Evolutionary conservation across 2,888 invertebrate genomes (phyloP).

Genomic region (Leistus spinibarbis): DNA sequence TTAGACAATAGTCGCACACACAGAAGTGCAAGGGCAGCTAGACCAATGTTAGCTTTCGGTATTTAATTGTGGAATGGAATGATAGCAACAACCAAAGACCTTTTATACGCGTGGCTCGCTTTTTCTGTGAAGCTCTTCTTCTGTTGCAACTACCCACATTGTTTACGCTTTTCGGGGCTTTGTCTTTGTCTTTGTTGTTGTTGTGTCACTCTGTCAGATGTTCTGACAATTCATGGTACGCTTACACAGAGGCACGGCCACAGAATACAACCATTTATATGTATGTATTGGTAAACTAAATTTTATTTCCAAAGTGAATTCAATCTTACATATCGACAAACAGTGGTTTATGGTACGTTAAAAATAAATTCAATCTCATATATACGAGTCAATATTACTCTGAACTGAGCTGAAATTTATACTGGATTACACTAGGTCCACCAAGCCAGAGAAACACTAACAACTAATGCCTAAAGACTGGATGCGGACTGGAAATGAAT

Average conservation of each 20-base stretch:
- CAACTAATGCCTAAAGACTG: neutral
- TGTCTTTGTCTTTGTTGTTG: neutral
- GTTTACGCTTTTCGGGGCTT: neutral
- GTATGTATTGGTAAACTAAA: neutral
- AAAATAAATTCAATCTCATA: no score
- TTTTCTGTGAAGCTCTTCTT: neutral
- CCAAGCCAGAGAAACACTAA: no score
- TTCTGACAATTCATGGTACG: neutral
- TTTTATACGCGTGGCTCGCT: neutral
- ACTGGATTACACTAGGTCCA: no score
- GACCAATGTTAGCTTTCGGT: neutral
- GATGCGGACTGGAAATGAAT: no score
- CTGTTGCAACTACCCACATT: neutral
- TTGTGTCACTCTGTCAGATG: neutral
- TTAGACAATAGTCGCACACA: neutral
- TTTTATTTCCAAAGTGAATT: no score
- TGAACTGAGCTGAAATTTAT: no score
- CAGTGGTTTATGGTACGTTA: no score
- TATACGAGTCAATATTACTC: no score
- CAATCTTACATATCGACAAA: no score
- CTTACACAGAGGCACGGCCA: neutral
- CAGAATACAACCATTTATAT: neutral
- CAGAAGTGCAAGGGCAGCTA: neutral
- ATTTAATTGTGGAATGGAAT: conserved; percentile 8
- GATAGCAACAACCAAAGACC: neutral